phyloP scores from a whole-genome alignment of 2,888 invertebrate genomes.

The Aphodius granarius region DNA sequence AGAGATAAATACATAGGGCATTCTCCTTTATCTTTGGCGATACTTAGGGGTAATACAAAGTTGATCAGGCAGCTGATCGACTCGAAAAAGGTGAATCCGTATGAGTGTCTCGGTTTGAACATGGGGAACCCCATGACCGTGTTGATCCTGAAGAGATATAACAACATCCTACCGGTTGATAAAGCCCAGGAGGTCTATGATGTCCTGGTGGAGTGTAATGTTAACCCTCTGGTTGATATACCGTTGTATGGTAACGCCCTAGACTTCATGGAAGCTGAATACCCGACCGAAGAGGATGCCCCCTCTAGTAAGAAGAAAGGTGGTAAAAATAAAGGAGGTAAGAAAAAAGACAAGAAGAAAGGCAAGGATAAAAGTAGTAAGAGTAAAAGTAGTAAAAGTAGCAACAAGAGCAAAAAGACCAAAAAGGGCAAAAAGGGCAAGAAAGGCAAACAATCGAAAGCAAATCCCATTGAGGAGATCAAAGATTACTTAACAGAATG shows the following conservation, averaged over 20 bases:
- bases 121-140: constrained; percentile 49
- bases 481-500: constrained; percentile 34
- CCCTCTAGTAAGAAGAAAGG: constrained; percentile 20
- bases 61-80: constrained; percentile 41
- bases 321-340: not conserved
- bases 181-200: constrained; percentile 39
- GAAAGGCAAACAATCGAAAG: too few species aligned
- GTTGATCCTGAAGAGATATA: constrained; percentile 43
- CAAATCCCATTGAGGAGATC: constrained; percentile 16
- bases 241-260: constrained; percentile 42
- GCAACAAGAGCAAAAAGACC: not conserved
- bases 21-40: constrained; percentile 47
- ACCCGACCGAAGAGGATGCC: constrained; percentile 20
- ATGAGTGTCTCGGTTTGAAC: constrained; percentile 39
- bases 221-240: constrained; percentile 44
- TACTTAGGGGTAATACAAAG: constrained; percentile 44
- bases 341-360: not conserved
- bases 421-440: constrained; percentile 16
- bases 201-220: constrained; percentile 37
- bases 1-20: constrained; percentile 47
- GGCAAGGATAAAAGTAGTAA: not conserved
- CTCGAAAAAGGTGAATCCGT: constrained; percentile 40
- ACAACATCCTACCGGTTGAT: constrained; percentile 35
- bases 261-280: constrained; percentile 38
- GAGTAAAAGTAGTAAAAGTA: constrained; percentile 10